phyloP scores from a whole-genome alignment of 2,888 invertebrate species.

The Cenopis cana region DNA sequence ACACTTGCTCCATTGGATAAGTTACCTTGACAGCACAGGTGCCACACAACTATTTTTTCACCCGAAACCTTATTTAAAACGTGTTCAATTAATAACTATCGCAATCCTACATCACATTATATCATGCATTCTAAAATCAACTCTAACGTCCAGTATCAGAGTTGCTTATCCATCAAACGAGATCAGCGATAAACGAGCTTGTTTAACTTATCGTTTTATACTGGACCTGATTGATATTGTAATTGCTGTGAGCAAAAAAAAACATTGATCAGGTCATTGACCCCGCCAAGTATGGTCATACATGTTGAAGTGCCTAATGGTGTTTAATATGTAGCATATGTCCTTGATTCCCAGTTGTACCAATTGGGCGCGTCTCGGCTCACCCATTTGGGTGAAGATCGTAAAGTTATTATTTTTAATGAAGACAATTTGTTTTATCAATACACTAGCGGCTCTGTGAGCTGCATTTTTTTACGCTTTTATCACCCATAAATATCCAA shows the following conservation, averaged over 20 bases:
- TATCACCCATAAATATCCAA: no score
- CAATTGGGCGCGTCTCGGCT: slow-evolving; percentile 48
- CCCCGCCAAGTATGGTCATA: slow-evolving; percentile 1
- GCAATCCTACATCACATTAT: neutral
- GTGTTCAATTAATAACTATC: neutral
- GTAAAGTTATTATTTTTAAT: slow-evolving; percentile 14
- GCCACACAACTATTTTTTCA: slow-evolving; percentile 5
- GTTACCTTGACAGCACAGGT: slow-evolving; percentile 18
- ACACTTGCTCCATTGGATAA: slow-evolving; percentile 10
- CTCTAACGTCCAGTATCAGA: neutral
- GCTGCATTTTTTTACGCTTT: no score
- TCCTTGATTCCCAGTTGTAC: slow-evolving; percentile 41
- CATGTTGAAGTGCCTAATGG: slow-evolving; percentile 32
- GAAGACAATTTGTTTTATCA: no score
- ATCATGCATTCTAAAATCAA: neutral
- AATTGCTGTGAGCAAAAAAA: slow-evolving; percentile 43
- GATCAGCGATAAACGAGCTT: slow-evolving; percentile 4
- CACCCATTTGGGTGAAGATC: slow-evolving; percentile 37
- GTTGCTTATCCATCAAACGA: neutral
- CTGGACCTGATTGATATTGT: slow-evolving; percentile 38
- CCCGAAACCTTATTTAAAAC: neutral
- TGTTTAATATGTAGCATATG: slow-evolving; percentile 34
- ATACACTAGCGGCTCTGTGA: no score
- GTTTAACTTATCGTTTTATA: slow-evolving; percentile 7
- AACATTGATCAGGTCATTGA: slow-evolving; percentile 33